phyloP scores from a whole-genome alignment of 1,140 invertebrate species.

The Drosophila lini region DNA sequence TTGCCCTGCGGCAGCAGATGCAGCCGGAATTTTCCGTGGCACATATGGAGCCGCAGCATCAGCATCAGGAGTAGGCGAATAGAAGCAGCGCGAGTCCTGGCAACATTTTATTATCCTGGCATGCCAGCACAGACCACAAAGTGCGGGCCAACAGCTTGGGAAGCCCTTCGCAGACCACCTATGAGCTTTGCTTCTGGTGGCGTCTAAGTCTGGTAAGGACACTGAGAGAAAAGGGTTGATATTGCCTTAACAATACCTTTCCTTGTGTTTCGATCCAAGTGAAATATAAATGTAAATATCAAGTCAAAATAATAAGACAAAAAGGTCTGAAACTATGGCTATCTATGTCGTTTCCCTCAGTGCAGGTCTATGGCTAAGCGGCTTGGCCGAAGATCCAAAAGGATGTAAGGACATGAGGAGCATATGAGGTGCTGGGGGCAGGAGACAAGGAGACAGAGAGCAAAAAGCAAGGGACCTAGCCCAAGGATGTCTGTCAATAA shows the following conservation, averaged over 20 bases:
- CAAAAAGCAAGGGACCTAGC: constrained; percentile 10
- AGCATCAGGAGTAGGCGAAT: not conserved
- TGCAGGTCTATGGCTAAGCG: constrained; percentile 38
- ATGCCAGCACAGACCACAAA: constrained; percentile 48
- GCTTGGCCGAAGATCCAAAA: constrained; percentile 23
- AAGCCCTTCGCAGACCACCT: constrained; percentile 34
- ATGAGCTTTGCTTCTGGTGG: constrained; percentile 23
- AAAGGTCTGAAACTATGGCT: too few relatives aligned
- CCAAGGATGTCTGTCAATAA: constrained; percentile 43
- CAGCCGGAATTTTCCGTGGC: constrained; percentile 31
- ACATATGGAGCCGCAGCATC: constrained; percentile 31
- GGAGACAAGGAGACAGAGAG: not conserved
- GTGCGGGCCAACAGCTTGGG: constrained; percentile 44
- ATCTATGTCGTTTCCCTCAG: not conserved
- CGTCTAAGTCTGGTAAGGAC: constrained; percentile 12
- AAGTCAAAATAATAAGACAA: too few relatives aligned
- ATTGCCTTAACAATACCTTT: too few relatives aligned
- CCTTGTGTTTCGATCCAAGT: too few relatives aligned
- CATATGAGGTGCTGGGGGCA: not conserved
- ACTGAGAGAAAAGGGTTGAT: not conserved
- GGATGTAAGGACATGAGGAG: not conserved
- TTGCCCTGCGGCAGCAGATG: constrained; percentile 30
- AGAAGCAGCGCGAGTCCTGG: constrained; percentile 15
- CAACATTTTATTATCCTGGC: constrained; percentile 49
- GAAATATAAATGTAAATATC: too few relatives aligned